Percentiles rank a stretch among this genome's conserved stretches.
These are phyloP conservation scores for Druon quercuslanigerum DNA, from an alignment of 1,140 invertebrate genomes.

Conservation along the genomic window DNA sequence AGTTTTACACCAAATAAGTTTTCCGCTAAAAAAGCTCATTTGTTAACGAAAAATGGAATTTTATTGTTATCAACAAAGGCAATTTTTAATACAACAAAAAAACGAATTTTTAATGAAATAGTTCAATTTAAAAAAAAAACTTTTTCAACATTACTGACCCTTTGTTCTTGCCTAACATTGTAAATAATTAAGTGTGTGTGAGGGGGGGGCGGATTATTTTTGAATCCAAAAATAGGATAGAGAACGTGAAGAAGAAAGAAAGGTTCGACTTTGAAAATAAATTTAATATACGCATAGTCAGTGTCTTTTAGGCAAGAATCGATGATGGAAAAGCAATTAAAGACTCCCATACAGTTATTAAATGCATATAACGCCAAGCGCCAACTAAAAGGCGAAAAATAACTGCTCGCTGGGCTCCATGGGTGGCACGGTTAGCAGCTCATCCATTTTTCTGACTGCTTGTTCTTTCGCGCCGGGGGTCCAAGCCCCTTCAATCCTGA, in stretches of 20 bases:
- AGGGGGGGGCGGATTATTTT: no score
- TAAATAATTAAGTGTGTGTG: no score
- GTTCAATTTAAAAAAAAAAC: no score
- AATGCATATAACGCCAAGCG: slow-evolving; percentile 18
- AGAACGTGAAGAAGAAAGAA: neutral
- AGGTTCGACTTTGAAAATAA: neutral
- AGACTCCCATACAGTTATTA: slow-evolving; percentile 3
- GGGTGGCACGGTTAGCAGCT: slow-evolving; percentile 75
- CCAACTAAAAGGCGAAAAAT: slow-evolving; percentile 29
- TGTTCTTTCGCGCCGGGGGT: slow-evolving; percentile 74
- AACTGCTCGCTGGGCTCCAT: slow-evolving; percentile 58
- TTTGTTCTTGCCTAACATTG: no score
- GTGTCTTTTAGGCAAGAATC: neutral
- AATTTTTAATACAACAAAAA: no score
- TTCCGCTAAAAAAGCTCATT: no score
- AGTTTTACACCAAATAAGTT: no score
- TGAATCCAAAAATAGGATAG: no score
- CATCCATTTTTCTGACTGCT: slow-evolving; percentile 76
- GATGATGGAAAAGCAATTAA: slow-evolving; percentile 17
- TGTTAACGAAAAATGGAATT: no score
- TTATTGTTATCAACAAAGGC: no score
- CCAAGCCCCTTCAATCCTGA: slow-evolving; percentile 53
- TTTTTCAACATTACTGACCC: no score
- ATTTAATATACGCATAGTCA: neutral
- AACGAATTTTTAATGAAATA: no score